Evolutionary conservation across 1,140 invertebrate genomes (phyloP), one percentile per base, ranked within the genome.

Genomic region (Penaeus vannamei): DNA sequence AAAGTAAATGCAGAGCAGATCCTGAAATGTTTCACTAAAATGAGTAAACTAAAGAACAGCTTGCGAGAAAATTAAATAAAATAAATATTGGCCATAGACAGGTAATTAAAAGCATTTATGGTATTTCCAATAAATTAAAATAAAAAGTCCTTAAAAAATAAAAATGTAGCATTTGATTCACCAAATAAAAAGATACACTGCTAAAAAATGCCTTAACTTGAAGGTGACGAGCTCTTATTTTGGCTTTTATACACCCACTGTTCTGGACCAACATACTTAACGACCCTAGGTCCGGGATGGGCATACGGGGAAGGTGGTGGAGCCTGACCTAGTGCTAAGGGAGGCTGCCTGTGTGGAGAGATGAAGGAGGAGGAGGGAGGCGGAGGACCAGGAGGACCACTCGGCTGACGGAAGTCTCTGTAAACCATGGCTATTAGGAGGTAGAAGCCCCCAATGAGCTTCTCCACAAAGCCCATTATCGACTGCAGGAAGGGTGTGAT

Each of bases 361-460:
- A 53, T 8, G 23, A 83, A 26, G 22, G 66, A 61, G 12, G 59
- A 20, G 36, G 81, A 29, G 3, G 53, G 86, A 7, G 53, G 69
- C 5, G 59, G 53, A 20, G 82, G 29, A 20, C 42, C 69, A 8
- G 87, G 79, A 17, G 86, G 86, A 32, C 7, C 81, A 64, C 69
- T 66, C 17, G 87, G 83, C 0, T 83, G 82, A 0, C 87, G 81
- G 26, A 76, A 32, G 36, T 89, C 87, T 53, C 83, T 81, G 53
- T 89, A 89, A 29, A 89, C 83, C 87, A 89, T 89, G 36, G 87
- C 87, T 62, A 89, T 77, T 23, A 89, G 61, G n/a, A 89, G 82
- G 72, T 89, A 89, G 53, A 89, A 46, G 22, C 87, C 87, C 59
- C 87, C 87, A 66, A 89, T 62, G 29, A 89, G 29, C 32, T 89